Evolutionary conservation across 2,113 vertebrate species (phyloP).

Genomic region (Hucho hucho): DNA sequence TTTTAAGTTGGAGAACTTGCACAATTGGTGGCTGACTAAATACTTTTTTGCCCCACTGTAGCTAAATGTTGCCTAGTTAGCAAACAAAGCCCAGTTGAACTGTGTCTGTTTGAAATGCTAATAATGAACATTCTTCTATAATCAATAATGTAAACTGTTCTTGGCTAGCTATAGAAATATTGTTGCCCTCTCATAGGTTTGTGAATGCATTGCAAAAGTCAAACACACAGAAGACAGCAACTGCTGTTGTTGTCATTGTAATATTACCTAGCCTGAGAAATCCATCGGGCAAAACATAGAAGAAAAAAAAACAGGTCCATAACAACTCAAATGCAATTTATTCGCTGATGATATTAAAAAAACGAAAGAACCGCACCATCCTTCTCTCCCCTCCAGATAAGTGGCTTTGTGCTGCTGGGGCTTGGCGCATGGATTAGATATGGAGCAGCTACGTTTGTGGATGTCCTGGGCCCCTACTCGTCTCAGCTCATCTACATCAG

Average conservation of each 20-base stretch:
- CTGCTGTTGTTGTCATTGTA: too few species aligned
- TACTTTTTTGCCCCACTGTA: too few species aligned
- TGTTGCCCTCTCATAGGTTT: too few species aligned
- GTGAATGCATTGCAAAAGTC: too few species aligned
- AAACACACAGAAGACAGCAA: too few species aligned
- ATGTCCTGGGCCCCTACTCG: constrained; percentile 26
- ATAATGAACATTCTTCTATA: too few species aligned
- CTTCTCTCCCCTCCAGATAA: constrained; percentile 32
- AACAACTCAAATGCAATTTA: constrained; percentile 1
- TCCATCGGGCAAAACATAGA: not conserved
- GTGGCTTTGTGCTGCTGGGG: constrained; percentile 29
- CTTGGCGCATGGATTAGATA: constrained; percentile 38
- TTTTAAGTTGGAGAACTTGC: too few species aligned
- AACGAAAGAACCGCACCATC: not conserved
- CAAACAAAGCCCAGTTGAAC: not conserved
- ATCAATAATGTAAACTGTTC: too few species aligned
- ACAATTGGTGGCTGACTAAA: too few species aligned
- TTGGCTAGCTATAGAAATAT: too few species aligned
- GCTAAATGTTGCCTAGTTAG: not conserved
- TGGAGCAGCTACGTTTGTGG: constrained; percentile 13
- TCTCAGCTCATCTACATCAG: constrained; percentile 14
- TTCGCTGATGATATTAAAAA: not conserved
- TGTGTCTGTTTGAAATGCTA: too few species aligned
- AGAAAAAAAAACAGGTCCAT: not conserved
- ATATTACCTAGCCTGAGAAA: too few species aligned